Conservation (phyloP, 2,113 vertebrate species). For the Aegotheles bennettii region DNA sequence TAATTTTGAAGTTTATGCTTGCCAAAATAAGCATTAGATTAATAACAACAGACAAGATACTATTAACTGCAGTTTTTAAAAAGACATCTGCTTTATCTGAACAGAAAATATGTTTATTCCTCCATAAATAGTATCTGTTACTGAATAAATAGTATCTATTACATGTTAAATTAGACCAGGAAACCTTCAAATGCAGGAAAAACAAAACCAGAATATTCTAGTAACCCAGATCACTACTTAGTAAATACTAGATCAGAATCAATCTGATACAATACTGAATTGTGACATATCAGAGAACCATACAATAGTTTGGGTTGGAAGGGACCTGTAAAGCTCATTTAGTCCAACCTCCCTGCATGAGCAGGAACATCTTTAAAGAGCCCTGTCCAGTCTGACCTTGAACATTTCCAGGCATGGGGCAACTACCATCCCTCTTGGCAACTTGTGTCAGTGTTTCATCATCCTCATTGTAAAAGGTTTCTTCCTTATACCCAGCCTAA, state of each 20-base stretch:
- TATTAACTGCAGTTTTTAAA: neutral
- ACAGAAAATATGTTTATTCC: neutral
- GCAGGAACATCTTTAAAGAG: too few species aligned
- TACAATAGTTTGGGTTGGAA: too few species aligned
- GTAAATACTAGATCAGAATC: neutral
- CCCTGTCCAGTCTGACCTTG: too few species aligned
- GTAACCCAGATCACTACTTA: neutral
- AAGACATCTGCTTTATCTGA: neutral
- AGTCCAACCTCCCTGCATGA: too few species aligned
- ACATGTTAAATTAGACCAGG: neutral
- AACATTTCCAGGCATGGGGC: too few species aligned
- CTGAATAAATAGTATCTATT: neutral
- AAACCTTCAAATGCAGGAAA: neutral
- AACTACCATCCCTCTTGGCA: too few species aligned
- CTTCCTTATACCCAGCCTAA: too few species aligned
- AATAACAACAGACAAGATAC: neutral
- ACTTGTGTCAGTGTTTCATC: too few species aligned
- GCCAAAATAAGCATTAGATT: neutral
- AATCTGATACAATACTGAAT: neutral
- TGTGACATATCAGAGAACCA: neutral
- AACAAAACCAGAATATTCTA: neutral
- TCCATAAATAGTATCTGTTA: neutral
- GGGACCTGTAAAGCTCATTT: too few species aligned
- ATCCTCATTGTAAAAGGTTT: too few species aligned
- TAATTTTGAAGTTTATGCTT: neutral